Evolutionary conservation across 2,113 vertebrate genomes (phyloP).

Genomic region (Thryonomys swinderianus): DNA sequence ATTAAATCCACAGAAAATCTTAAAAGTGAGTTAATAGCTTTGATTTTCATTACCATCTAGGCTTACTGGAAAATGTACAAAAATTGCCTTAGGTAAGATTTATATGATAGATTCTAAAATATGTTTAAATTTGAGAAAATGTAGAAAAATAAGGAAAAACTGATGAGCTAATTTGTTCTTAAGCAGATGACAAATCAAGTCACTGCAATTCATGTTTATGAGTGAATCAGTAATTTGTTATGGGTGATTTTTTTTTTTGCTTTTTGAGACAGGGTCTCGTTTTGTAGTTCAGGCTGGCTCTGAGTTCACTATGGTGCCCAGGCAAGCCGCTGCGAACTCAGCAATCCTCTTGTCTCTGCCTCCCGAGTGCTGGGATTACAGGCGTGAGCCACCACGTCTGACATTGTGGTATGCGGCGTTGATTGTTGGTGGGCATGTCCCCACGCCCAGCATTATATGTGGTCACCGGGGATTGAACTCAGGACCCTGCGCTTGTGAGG

Average conservation of each 20-base stretch:
- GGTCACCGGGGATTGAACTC: too few relatives aligned
- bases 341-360: too few relatives aligned
- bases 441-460: too few relatives aligned
- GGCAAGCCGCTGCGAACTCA: too few relatives aligned
- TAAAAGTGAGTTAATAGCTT: background rate
- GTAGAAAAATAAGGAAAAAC: slow-evolving; percentile 27
- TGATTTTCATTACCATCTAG: slow-evolving; percentile 33
- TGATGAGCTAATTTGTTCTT: background rate
- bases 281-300: too few relatives aligned
- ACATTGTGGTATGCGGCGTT: too few relatives aligned
- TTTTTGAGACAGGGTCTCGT: too few relatives aligned
- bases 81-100: background rate
- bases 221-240: background rate
- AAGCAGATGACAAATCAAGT: background rate
- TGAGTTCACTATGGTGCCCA: too few relatives aligned
- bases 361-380: too few relatives aligned
- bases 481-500: too few relatives aligned
- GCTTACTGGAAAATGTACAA: background rate
- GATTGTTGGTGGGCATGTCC: too few relatives aligned
- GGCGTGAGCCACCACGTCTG: too few relatives aligned
- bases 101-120: background rate
- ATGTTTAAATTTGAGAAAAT: background rate
- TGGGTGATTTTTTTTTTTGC: background rate
- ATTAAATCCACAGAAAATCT: background rate
- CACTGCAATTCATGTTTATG: background rate